Percentiles rank a stretch among this genome's conserved stretches.
Evolutionary conservation across 2,888 invertebrate species (phyloP).

Genomic region (Gibbula magus): DNA sequence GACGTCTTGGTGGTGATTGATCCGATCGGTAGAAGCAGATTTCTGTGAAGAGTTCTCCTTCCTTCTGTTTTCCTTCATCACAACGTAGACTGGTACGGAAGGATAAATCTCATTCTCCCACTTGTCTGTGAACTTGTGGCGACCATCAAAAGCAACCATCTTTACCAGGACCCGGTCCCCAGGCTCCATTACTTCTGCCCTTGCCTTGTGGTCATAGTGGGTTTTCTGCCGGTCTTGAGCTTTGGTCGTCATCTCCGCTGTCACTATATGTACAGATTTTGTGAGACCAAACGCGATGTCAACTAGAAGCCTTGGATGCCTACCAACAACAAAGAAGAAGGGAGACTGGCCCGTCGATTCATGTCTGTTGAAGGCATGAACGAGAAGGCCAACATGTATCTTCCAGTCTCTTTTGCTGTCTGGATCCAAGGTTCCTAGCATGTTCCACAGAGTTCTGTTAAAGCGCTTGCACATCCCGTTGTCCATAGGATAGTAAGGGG

Average conservation of each 20-base stretch:
- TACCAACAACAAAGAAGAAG: background rate
- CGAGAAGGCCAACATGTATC: background rate
- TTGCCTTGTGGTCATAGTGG: background rate
- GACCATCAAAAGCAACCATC: background rate
- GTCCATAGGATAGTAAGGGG: constrained; percentile 1
- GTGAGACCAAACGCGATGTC: background rate
- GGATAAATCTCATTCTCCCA: background rate
- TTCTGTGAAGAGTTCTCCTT: background rate
- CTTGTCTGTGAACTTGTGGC: background rate
- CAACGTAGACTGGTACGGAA: background rate
- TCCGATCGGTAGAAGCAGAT: background rate
- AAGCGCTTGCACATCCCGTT: background rate
- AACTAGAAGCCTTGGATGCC: background rate
- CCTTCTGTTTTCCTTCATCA: background rate
- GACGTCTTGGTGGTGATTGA: background rate
- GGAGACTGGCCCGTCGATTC: background rate
- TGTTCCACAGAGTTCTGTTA: background rate
- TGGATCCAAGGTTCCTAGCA: background rate
- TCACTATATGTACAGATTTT: background rate
- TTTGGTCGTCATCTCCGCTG: background rate
- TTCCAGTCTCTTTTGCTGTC: constrained; percentile 2
- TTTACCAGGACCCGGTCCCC: background rate
- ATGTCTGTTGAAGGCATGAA: constrained; percentile 17
- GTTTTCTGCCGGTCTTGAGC: background rate
- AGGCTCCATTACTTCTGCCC: background rate